Evolutionary conservation across 2,888 invertebrate genomes (phyloP), one percentile per base, ranked within the genome.

Genomic region (Heliothis peltigera): DNA sequence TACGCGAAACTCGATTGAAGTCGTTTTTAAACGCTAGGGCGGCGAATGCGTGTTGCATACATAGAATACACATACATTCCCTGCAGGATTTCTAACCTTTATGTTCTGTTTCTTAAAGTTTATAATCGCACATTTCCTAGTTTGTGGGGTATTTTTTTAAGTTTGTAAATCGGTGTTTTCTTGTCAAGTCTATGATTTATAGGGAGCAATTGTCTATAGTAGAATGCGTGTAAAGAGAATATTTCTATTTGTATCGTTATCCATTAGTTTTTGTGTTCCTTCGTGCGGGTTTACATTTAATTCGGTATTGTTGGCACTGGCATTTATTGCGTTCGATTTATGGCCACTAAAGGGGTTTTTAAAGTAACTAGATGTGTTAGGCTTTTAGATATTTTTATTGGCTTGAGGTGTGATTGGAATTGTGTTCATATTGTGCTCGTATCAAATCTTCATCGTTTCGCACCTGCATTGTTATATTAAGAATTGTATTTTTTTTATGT

Each of bases 121-220:
- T 51, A 78, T 39, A 76, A 68, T 87, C 4, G 71, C 4, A 28
- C 68, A 44, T 2, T 19, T 56, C 75, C 70, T 60, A 1, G 28
- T 68, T 74, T 39, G 25, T 3, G 3, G 52, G 17, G 22, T 64
- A 56, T 28, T 59, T 61, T 54, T 68, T 51, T 76, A 84, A 62
- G 64, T 83, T 90, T 83, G 89, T 80, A 70, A 43, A 66, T 71
- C 83, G 79, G 86, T 89, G 89, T 92, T 92, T 92, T 93, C 93
- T 93, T 92, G 93, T 94, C 92, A 92, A 88, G 87, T 90, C 88
- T 91, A 90, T 93, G 94, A 95, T 95, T 94, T 94, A 95, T 94
- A 84, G 77, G 82, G 65, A 84, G 81, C 91, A 89, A 93, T 94
- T 94, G 94, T 94, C 92, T 93, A 93, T 92, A 92, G 87, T 82